A percentile compares a stretch with the other conserved stretches of the same genome.
These are phyloP conservation scores for Dicerorhinus sumatrensis DNA, from an alignment of 2,113 vertebrate species.

Conservation along the genomic window DNA sequence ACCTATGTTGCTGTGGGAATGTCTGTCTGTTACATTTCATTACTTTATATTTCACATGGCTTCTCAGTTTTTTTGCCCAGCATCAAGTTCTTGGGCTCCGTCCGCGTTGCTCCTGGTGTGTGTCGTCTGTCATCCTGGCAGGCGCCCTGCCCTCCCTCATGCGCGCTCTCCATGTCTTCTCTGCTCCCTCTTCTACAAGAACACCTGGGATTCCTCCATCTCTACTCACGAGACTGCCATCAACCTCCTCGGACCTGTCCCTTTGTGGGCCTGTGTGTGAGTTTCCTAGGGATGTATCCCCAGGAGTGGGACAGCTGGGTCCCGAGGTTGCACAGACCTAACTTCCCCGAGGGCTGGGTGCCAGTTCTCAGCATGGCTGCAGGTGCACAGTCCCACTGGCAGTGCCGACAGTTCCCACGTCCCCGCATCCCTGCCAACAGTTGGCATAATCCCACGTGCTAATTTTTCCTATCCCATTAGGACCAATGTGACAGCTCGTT, in stretches of 20 bases:
- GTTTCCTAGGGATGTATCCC: not conserved
- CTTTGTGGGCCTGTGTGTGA: too few species aligned
- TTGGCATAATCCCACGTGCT: not conserved
- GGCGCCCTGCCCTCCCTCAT: fast-evolving
- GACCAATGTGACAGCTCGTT: not conserved
- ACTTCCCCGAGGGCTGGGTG: not conserved
- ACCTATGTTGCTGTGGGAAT: fast-evolving
- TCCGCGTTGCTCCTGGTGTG: fast-evolving
- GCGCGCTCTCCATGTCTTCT: fast-evolving
- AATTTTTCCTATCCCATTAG: not conserved
- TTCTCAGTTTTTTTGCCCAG: not conserved
- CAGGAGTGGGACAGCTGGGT: not conserved
- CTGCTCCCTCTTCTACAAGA: not conserved
- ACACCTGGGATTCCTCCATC: not conserved
- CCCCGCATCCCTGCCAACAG: fast-evolving
- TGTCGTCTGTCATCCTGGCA: fast-evolving
- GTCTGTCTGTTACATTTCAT: not conserved
- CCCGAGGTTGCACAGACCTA: not conserved
- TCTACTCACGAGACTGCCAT: not conserved
- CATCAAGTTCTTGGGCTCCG: not conserved
- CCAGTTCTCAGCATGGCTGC: not conserved
- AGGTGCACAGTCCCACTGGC: fast-evolving
- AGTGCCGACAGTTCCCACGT: fast-evolving
- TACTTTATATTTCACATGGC: not conserved
- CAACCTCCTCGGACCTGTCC: too few species aligned